phyloP scores from a whole-genome alignment of 2,113 vertebrate genomes.

The Forbesichthys papilliferus region DNA sequence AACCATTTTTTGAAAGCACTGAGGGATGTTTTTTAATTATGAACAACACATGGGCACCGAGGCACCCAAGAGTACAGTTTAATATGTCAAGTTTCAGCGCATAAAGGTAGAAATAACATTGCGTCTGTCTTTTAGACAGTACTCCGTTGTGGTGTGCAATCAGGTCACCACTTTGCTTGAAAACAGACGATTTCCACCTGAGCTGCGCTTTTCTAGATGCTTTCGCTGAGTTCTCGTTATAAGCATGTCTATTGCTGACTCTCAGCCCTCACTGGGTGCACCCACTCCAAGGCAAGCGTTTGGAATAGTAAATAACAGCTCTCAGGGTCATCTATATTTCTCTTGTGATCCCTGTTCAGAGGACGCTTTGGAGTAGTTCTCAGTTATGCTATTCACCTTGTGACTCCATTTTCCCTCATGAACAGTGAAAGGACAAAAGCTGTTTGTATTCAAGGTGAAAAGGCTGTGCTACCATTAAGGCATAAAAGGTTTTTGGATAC shows the following conservation, averaged over 20 bases:
- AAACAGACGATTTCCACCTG: conserved; percentile 25
- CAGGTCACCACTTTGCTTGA: conserved; percentile 25
- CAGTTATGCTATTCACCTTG: conserved; percentile 22
- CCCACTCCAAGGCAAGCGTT: conserved; percentile 29
- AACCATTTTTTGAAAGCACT: background rate
- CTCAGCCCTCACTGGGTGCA: conserved; percentile 36
- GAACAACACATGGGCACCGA: too few species aligned
- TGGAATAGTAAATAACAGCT: conserved; percentile 28
- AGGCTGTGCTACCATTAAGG: background rate
- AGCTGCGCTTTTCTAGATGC: conserved; percentile 37
- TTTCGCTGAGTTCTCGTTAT: conserved; percentile 24
- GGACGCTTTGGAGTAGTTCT: background rate
- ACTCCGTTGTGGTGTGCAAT: conserved; percentile 38
- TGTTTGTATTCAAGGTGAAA: conserved; percentile 9
- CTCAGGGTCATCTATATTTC: conserved; percentile 19
- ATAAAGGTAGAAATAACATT: conserved; percentile 14
- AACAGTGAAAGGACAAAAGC: conserved; percentile 9
- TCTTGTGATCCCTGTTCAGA: conserved; percentile 26
- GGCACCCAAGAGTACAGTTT: too few species aligned
- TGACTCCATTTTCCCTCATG: conserved; percentile 8
- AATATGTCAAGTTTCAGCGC: conserved; percentile 10
- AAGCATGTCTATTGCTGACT: conserved; percentile 34
- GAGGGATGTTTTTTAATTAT: too few species aligned
- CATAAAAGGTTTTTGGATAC: background rate
- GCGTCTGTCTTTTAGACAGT: conserved; percentile 28